Conservation (phyloP, 2,888 invertebrate species). For the Sicus ferrugineus region DNA sequence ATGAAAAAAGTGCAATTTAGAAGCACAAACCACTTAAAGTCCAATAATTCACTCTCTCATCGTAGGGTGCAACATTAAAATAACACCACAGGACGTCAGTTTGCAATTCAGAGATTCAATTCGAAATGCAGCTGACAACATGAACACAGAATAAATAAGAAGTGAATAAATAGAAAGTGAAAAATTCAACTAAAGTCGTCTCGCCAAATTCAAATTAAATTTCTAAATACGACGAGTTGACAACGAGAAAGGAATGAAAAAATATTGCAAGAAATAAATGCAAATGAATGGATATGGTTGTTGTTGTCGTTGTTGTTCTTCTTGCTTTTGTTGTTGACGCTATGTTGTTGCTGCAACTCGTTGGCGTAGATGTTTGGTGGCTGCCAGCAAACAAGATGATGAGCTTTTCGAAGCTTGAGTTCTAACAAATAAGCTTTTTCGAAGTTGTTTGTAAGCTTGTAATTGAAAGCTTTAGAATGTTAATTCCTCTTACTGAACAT, state of each 20-base stretch:
- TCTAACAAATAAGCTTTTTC: no score
- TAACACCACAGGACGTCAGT: conserved; percentile 9
- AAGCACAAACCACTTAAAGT: neutral
- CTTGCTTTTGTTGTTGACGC: neutral
- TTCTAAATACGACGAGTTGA: conserved; percentile 1
- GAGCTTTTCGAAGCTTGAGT: no score
- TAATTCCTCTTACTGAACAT: no score
- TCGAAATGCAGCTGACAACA: neutral
- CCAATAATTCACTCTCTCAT: neutral
- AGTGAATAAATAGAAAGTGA: neutral
- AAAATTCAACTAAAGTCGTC: neutral
- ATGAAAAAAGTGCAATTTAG: no score
- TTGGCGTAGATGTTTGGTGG: no score
- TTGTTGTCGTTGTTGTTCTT: neutral
- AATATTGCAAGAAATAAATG: conserved; percentile 6
- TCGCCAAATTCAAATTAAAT: conserved; percentile 6
- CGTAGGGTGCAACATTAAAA: neutral
- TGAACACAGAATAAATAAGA: conserved; percentile 4
- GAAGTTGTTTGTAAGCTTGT: no score
- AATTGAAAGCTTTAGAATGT: no score
- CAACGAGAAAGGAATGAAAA: neutral
- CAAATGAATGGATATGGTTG: conserved; percentile 11
- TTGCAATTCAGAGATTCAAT: no score
- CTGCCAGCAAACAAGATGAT: no score
- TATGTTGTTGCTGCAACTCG: no score